Percentiles rank a stretch among this genome's conserved stretches.
Evolutionary conservation across 2,113 vertebrate species (phyloP).

Genomic region (Vidua chalybeata): DNA sequence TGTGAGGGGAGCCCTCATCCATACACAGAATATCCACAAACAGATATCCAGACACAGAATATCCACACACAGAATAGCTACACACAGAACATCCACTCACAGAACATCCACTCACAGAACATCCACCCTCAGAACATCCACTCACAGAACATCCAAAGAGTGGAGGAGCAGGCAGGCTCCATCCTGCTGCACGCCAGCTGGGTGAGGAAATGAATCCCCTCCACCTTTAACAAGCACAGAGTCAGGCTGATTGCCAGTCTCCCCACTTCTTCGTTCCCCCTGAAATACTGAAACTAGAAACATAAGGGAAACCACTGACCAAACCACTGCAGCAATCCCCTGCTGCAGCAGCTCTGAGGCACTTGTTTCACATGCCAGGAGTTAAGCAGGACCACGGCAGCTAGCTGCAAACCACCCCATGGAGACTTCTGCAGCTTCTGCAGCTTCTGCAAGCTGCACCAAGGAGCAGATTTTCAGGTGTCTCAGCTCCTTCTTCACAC

Average conservation of each 20-base stretch:
- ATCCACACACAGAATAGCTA: background rate
- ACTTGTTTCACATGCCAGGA: background rate
- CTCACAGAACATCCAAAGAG: fast-evolving
- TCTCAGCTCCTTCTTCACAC: background rate
- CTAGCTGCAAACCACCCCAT: background rate
- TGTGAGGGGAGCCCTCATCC: background rate
- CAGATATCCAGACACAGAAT: too few species aligned
- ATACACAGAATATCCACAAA: background rate
- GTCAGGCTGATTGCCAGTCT: background rate
- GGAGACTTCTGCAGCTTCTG: background rate
- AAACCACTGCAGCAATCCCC: background rate
- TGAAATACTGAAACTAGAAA: background rate
- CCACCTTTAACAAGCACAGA: background rate
- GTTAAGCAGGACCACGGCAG: fast-evolving
- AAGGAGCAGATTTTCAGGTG: fast-evolving
- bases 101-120: fast-evolving
- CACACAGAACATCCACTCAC: background rate
- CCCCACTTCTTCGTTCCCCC: background rate
- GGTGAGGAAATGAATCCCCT: background rate
- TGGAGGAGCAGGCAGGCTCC: background rate
- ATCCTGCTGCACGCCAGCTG: background rate
- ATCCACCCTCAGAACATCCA: background rate
- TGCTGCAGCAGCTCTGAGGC: background rate
- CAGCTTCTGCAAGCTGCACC: background rate
- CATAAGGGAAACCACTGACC: background rate